Percentiles rank a stretch among this genome's conserved stretches.
phyloP scores from a whole-genome alignment of 2,113 vertebrate species.

The Conger conger region DNA sequence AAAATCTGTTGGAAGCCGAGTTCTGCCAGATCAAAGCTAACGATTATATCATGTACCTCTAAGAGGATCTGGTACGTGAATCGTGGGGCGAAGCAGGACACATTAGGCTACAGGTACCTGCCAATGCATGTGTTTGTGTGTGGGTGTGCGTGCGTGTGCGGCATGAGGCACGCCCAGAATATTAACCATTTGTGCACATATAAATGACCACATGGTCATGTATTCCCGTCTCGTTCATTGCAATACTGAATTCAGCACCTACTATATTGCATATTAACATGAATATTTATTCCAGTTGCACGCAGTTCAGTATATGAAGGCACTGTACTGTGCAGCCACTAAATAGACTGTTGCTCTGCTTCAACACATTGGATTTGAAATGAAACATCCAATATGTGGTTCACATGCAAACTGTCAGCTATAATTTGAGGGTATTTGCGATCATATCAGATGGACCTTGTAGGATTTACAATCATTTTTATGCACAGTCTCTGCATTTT shows the following conservation, averaged over 20 bases:
- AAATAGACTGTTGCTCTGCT: no score
- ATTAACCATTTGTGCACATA: conserved; percentile 9
- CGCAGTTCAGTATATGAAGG: no score
- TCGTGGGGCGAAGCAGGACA: background rate
- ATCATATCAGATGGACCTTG: no score
- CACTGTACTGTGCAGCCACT: no score
- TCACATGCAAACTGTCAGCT: no score
- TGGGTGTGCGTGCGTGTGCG: background rate
- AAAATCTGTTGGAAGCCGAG: background rate
- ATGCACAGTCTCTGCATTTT: no score
- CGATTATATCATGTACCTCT: background rate
- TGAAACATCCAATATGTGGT: no score
- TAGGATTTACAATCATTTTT: no score
- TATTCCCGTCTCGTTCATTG: background rate
- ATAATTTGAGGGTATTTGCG: no score
- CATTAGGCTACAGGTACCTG: conserved; percentile 3
- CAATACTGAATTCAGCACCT: background rate
- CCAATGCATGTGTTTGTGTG: background rate
- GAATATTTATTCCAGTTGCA: background rate
- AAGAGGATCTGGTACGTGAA: background rate
- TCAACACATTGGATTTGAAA: no score
- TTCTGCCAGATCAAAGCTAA: background rate
- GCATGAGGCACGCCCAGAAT: conserved; percentile 21
- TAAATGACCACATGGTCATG: background rate
- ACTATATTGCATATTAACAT: background rate